phyloP scores from a whole-genome alignment of 37 sponge, comb jelly and placozoan genomes.

The Oopsacas minuta region DNA sequence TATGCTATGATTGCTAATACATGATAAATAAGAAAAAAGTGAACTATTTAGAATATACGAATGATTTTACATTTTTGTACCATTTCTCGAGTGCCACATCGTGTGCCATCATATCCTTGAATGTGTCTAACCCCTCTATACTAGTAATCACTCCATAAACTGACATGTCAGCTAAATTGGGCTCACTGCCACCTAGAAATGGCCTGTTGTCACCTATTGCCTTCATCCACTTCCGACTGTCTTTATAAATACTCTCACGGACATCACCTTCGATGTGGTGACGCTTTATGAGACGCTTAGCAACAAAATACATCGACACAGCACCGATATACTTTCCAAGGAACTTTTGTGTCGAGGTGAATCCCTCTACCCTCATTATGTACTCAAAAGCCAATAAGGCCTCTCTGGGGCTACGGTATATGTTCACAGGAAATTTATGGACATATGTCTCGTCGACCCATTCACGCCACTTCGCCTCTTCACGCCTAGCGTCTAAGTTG shows the following conservation, averaged over 20 bases:
- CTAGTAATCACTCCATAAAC: conserved; percentile 71
- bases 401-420: conserved; percentile 67
- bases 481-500: conserved; percentile 36
- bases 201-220: conserved; percentile 46
- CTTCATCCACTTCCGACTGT: conserved; percentile 43
- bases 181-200: conserved; percentile 72
- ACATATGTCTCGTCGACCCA: conserved; percentile 87
- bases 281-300: conserved; percentile 53
- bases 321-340: conserved; percentile 67
- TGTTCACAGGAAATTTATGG: conserved; percentile 64
- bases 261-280: conserved; percentile 58
- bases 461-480: conserved; percentile 79
- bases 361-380: conserved; percentile 51
- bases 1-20: too few relatives aligned
- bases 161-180: conserved; percentile 87
- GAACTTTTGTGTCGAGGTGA: conserved; percentile 46
- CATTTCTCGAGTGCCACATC: conserved; percentile 41
- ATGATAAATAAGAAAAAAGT: not conserved
- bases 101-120: conserved; percentile 47
- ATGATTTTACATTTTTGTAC: conserved; percentile 40
- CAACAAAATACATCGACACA: conserved; percentile 63
- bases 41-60: not conserved
- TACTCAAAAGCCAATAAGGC: conserved; percentile 53
- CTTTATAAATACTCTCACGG: conserved; percentile 45
- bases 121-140: conserved; percentile 64